Evolutionary conservation across 2,888 invertebrate species (phyloP).

Genomic region (Leptodirus hochenwartii): DNA sequence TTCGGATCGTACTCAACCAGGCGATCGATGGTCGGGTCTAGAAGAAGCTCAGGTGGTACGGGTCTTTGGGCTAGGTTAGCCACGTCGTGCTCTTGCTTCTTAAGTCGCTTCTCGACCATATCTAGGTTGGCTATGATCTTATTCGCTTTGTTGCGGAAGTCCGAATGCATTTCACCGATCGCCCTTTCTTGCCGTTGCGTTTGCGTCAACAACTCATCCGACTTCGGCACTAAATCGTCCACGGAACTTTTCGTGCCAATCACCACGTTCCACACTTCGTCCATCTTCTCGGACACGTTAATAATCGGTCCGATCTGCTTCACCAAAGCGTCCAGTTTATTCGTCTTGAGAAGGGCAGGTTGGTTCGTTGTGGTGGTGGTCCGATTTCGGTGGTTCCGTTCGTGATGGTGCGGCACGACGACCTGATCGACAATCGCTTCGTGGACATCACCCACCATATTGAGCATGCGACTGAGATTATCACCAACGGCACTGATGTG

Average conservation of each 20-base stretch:
- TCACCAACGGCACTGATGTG: slow-evolving; percentile 71
- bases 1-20: slow-evolving; percentile 62
- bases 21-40: slow-evolving; percentile 62
- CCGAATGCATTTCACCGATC: slow-evolving; percentile 71
- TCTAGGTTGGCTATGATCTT: slow-evolving; percentile 75
- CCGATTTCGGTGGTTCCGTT: slow-evolving; percentile 26
- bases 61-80: slow-evolving; percentile 60
- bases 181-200: slow-evolving; percentile 75
- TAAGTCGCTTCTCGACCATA: slow-evolving; percentile 66
- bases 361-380: slow-evolving; percentile 42
- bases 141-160: slow-evolving; percentile 58
- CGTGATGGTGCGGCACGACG: slow-evolving; percentile 24
- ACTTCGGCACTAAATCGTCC: slow-evolving; percentile 70
- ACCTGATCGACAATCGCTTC: slow-evolving; percentile 66
- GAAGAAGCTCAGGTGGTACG: slow-evolving; percentile 50
- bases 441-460: slow-evolving; percentile 66
- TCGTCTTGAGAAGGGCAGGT: slow-evolving; percentile 37
- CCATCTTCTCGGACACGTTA: slow-evolving; percentile 77
- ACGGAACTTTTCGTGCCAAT: slow-evolving; percentile 78
- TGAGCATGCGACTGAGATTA: slow-evolving; percentile 58
- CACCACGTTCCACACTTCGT: slow-evolving; percentile 80
- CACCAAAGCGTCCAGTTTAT: slow-evolving; percentile 63
- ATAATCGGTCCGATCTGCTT: slow-evolving; percentile 72
- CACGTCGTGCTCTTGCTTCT: slow-evolving; percentile 73
- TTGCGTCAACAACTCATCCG: slow-evolving; percentile 68